These are phyloP conservation scores for Xerus rutilus DNA, from an alignment of 2,797 vertebrate species.

Conservation along the genomic window DNA sequence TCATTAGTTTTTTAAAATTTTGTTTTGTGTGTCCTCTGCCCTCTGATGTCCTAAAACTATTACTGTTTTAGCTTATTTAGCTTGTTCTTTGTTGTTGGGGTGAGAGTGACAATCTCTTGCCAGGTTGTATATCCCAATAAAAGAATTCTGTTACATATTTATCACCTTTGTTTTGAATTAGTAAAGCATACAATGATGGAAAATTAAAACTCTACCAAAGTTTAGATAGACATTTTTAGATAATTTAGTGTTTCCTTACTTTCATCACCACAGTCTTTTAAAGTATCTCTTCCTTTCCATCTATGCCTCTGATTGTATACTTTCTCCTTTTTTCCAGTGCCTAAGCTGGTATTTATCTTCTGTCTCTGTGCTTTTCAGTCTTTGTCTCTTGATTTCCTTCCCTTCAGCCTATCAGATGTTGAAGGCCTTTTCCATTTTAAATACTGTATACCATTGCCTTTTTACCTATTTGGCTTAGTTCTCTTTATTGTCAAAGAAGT, in stretches of 20 bases:
- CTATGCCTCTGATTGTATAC: not conserved
- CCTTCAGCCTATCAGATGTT: not conserved
- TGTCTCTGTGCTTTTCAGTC: not conserved
- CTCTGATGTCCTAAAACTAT: not conserved
- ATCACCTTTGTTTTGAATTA: constrained; percentile 35
- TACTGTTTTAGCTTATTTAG: not conserved
- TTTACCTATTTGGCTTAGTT: not conserved
- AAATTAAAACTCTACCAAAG: constrained; percentile 6
- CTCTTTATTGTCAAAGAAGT: constrained; percentile 34
- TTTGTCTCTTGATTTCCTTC: not conserved
- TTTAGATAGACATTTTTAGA: constrained; percentile 41
- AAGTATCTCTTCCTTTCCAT: constrained; percentile 13
- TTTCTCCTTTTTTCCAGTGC: not conserved
- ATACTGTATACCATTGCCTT: not conserved
- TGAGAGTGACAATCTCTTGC: constrained; percentile 7
- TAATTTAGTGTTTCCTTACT: not conserved
- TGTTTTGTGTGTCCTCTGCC: not conserved
- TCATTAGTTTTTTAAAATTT: not conserved
- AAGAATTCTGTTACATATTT: constrained; percentile 13
- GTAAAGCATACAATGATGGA: constrained; percentile 36
- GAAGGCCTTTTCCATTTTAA: constrained; percentile 38
- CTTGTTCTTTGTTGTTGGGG: not conserved
- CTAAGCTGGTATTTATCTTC: not conserved
- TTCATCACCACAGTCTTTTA: not conserved
- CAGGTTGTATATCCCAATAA: not conserved